Evolutionary conservation across 2,888 invertebrate genomes (phyloP).

Genomic region (Thymelicus acteon): DNA sequence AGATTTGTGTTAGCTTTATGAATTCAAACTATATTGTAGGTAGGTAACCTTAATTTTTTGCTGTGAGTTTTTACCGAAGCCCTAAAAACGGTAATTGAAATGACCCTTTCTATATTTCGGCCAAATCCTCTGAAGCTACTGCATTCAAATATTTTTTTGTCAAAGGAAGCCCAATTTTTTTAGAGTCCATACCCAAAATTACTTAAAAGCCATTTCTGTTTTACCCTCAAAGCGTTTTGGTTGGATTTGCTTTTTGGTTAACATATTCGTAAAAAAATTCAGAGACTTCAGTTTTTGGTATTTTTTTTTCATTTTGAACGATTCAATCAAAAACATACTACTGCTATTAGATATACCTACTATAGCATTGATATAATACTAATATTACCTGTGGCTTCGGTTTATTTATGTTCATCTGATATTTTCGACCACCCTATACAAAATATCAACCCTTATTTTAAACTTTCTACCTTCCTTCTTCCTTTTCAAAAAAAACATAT

Average conservation of each 20-base stretch:
- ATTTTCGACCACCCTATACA: too few relatives aligned
- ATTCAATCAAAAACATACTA: too few relatives aligned
- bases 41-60: not conserved
- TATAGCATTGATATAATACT: too few relatives aligned
- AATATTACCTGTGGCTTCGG: too few relatives aligned
- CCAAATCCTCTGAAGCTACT: conserved; percentile 9
- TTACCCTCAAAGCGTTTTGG: conserved; percentile 31
- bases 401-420: too few relatives aligned
- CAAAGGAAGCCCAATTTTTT: conserved; percentile 34
- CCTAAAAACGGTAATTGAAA: conserved; percentile 20
- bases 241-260: conserved; percentile 17
- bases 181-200: conserved; percentile 22
- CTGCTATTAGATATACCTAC: too few relatives aligned
- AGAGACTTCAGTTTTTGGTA: not conserved
- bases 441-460: too few relatives aligned
- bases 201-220: conserved; percentile 33
- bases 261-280: conserved; percentile 15
- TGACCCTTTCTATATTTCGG: conserved; percentile 24
- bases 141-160: conserved; percentile 29
- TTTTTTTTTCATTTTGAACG: not conserved
- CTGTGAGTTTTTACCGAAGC: conserved; percentile 1
- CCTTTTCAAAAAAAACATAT: too few relatives aligned
- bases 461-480: too few relatives aligned
- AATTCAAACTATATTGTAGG: not conserved
- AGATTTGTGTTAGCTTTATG: not conserved